These are phyloP conservation scores for Pangasius djambal DNA, from an alignment of 2,797 vertebrate species.

Conservation along the genomic window DNA sequence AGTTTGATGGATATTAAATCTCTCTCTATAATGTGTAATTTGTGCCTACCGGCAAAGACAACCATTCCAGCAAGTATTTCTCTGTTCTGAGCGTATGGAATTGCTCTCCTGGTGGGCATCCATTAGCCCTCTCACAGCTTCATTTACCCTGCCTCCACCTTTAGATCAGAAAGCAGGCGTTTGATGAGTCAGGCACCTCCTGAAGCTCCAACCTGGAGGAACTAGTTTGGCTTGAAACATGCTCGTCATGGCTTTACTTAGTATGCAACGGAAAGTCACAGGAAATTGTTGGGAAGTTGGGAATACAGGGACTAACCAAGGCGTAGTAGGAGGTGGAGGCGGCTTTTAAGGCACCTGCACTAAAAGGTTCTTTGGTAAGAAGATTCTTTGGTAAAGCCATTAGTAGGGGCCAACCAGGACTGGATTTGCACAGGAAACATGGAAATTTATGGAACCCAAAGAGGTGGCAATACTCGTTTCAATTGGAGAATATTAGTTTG, in stretches of 20 bases:
- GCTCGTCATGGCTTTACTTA: neutral
- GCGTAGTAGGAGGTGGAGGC: neutral
- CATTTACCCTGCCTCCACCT: neutral
- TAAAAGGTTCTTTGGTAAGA: too few species aligned
- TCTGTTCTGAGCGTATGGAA: neutral
- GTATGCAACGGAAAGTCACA: neutral
- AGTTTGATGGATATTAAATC: conserved; percentile 25
- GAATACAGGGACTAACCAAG: neutral
- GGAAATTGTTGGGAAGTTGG: neutral
- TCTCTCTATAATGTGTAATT: conserved; percentile 10
- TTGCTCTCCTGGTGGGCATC: conserved; percentile 10
- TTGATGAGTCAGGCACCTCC: conserved; percentile 8
- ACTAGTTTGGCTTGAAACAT: neutral
- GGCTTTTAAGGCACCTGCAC: neutral
- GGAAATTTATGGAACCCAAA: neutral
- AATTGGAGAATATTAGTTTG: neutral
- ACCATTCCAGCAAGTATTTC: neutral
- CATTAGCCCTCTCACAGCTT: neutral
- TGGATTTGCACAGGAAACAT: neutral
- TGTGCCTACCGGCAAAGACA: neutral
- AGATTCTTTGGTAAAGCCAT: neutral
- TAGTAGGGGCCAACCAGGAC: neutral
- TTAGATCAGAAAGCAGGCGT: conserved; percentile 13
- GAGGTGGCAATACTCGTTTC: neutral
- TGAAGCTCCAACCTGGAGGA: neutral